phyloP scores from a whole-genome alignment of 2,113 vertebrate species.

The Malurus cyaneus region DNA sequence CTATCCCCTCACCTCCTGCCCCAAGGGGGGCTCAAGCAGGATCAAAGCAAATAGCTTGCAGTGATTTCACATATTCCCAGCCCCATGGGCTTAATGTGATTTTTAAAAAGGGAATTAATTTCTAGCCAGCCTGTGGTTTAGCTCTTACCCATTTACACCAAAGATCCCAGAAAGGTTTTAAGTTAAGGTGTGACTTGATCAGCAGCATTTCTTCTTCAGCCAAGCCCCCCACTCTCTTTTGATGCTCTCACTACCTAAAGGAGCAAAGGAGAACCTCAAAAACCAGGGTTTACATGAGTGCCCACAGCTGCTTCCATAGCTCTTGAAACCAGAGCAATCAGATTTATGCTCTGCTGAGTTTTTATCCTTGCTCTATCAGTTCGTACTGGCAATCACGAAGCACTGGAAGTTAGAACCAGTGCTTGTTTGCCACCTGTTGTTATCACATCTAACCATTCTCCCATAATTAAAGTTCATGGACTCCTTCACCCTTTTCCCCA shows the following conservation, averaged over 20 bases:
- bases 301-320: background rate
- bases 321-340: background rate
- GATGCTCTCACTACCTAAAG: background rate
- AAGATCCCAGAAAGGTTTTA: background rate
- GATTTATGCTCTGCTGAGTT: background rate
- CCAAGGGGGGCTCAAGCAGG: background rate
- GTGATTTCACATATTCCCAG: background rate
- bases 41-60: background rate
- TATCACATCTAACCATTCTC: background rate
- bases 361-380: background rate
- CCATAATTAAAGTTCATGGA: background rate
- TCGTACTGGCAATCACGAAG: background rate
- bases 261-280: background rate
- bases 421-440: background rate
- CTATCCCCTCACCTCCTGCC: background rate
- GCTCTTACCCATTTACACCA: background rate
- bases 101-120: background rate
- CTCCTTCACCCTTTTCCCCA: background rate
- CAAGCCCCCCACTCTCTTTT: background rate
- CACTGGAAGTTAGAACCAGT: background rate
- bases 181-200: background rate
- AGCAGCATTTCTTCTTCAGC: background rate
- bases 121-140: background rate
- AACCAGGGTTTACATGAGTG: background rate
- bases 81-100: rapidly evolving